Base-by-base conservation (phyloP, 1,140 invertebrate species). In the Drosophila albomicans region DNA sequence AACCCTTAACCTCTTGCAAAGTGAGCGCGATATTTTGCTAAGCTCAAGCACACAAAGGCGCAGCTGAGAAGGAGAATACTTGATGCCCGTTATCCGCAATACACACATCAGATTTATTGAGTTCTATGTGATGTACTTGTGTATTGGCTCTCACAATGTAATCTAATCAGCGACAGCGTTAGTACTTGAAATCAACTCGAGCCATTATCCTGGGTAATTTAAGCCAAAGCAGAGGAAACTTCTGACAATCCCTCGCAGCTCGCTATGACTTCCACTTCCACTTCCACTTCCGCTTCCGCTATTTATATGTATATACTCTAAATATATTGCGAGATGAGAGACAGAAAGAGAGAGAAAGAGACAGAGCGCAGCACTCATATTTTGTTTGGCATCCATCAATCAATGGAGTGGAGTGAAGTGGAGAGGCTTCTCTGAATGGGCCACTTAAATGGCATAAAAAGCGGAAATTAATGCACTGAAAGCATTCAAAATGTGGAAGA, bases 391-490 rank as follows among this genome's bases (percentile, higher is more conserved):
- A 76, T 67, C 76, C 81, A 82, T 82, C 81, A 82, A 82, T 82
- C 81, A 82, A 64, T 75, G 43, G 10, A 28, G 43, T 10, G 35
- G 35, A 38, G 35, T 3, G 30, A 32, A 8, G 7, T 5, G 7
- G 30, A 32, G 15, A 41, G 32, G 45, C 38, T 41, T 41, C 62
- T 20, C n/a, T 59, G 57, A 79, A 81, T 84, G 80, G 80, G 71
- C 82, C 82, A 88, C 82, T 88, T 84, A 72, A 72, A 82, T 78
- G 82, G 65, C 58, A 73, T 73, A 75, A 79, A 87, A 86, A 76
- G 82, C 84, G 84, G 78, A 87, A 87, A 87, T 87, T 87, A 88
- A 87, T 87, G 85, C 84, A 88, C 77, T 88, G 62, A 88, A 88
- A 69, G 69, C 79, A 87, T 86, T 87, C 61, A 77, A 87, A 78